Percentiles rank a stretch among this genome's conserved stretches.
These are phyloP conservation scores for Cephus spinipes DNA, from an alignment of 2,888 invertebrate species.

Conservation along the genomic window DNA sequence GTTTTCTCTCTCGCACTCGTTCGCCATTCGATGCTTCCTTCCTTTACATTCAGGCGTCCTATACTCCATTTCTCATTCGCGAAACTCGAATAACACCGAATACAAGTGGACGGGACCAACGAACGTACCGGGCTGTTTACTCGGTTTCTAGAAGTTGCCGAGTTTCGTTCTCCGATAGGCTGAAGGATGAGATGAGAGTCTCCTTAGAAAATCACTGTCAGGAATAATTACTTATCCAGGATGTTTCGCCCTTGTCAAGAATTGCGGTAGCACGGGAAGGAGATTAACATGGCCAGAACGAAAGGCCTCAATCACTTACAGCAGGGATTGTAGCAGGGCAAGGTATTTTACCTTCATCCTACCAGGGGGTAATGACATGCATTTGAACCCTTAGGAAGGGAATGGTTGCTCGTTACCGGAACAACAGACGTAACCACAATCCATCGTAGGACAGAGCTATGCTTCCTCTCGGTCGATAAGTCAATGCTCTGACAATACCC, in stretches of 20 bases:
- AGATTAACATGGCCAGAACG: background rate
- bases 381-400: constrained; percentile 14
- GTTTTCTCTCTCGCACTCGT: background rate
- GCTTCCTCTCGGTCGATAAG: constrained; percentile 41
- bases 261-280: background rate
- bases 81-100: background rate
- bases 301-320: background rate
- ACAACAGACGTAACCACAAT: constrained; percentile 46
- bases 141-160: background rate
- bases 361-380: background rate
- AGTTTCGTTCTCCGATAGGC: background rate
- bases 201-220: background rate
- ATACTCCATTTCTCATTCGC: background rate
- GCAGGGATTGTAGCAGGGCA: background rate
- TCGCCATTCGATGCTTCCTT: background rate
- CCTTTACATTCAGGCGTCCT: background rate
- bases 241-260: background rate
- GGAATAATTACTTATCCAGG: background rate
- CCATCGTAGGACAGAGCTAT: constrained; percentile 25
- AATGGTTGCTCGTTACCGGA: constrained; percentile 40
- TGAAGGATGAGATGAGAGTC: background rate
- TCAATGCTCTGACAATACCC: constrained; percentile 54
- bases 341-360: background rate
- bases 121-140: background rate
- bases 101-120: background rate